Base-by-base conservation (phyloP, 1,140 invertebrate genomes). In the Kradibia gibbosae region DNA sequence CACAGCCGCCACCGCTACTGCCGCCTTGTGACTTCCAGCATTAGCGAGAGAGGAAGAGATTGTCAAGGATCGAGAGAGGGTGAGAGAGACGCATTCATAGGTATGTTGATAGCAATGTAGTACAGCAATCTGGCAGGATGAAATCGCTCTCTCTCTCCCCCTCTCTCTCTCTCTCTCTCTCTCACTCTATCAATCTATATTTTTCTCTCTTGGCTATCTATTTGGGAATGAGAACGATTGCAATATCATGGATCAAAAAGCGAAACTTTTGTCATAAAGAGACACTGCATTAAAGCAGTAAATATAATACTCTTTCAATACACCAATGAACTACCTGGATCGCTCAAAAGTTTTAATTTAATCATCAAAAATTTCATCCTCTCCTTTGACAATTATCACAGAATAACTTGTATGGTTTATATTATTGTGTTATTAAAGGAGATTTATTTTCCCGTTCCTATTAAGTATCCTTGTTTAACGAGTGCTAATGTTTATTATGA, bases 1-100 rank as follows among this genome's bases (percentile, higher is more conserved):
- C 84, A 82, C 85, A 83, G 83, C 78, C 82, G 83, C 85, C 83
- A 82, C 77, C 84, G 82, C 84, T 84, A 25, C 36, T n/a, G 53
- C 22, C 55, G 73, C 20, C 53, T 53, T 50, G 73, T 36, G 31
- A 50, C 34, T 67, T 3, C 34, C 15, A 67, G 34, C 20, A 17
- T 34, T 39, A 28, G 53, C 42, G 28, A 45, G 71, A 73, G 78
- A 73, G 71, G 25, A 39, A 72, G 57, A 60, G 57, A 60, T 22
- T 31, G 57, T 11, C 5, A 31, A 7, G 34, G 60, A 62, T 22
- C 25, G 57, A 65, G 60, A 65, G 31, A 65, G 60, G 36, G 15
- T 36, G 25, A 53, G 50, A 53, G 50, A 53, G 50, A 53, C 13
- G 13, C 13, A 45, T 45, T 39, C 42, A 22, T 11, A 53, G 50